Conservation (phyloP, 2,113 vertebrate genomes). For the Pangasianodon gigas region DNA sequence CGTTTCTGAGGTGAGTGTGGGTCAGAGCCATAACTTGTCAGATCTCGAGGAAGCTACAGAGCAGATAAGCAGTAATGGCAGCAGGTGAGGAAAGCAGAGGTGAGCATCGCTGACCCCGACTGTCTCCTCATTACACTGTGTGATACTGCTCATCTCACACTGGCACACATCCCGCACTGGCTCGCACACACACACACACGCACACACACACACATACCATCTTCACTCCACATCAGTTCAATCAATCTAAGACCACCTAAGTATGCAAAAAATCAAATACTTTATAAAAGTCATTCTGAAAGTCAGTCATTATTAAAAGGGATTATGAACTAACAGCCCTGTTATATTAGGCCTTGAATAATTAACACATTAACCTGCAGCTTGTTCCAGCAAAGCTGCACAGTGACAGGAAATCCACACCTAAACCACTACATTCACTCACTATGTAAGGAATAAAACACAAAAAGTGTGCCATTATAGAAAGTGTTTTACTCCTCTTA, state of each 20-base stretch:
- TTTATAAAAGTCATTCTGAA: neutral
- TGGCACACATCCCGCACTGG: constrained; percentile 15
- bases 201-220: neutral
- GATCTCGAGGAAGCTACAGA: constrained; percentile 9
- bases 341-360: neutral
- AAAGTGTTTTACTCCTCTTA: neutral
- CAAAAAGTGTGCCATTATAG: neutral
- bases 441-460: neutral
- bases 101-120: constrained; percentile 42
- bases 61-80: constrained; percentile 29
- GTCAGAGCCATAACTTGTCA: constrained; percentile 44
- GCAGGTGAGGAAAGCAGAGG: constrained; percentile 37
- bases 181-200: neutral
- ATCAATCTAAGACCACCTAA: neutral
- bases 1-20: neutral
- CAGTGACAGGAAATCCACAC: neutral
- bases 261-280: neutral
- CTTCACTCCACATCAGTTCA: neutral
- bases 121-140: constrained; percentile 28
- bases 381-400: neutral
- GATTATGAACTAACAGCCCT: neutral
- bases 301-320: neutral
- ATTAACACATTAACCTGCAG: neutral
- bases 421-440: neutral
- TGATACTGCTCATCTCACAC: constrained; percentile 35